These are phyloP conservation scores for Lagopus leucura DNA, from an alignment of 2,113 vertebrate species.

Conservation along the genomic window DNA sequence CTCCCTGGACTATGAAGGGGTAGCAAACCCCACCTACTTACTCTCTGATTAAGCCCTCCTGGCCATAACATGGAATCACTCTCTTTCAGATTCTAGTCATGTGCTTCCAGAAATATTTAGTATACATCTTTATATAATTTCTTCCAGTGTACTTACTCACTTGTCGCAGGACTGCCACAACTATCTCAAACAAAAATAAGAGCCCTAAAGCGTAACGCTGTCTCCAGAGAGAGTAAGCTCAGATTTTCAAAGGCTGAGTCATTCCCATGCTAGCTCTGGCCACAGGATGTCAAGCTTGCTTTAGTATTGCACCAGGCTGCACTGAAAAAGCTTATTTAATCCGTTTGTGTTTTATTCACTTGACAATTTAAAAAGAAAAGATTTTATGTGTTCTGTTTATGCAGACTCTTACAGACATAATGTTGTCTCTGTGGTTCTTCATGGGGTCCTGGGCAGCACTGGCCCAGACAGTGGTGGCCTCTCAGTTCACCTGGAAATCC, in stretches of 20 bases:
- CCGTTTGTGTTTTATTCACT: neutral
- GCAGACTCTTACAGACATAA: neutral
- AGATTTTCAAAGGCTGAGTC: neutral
- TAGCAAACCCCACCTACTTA: neutral
- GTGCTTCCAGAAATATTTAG: neutral
- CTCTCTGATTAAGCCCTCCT: fast-evolving
- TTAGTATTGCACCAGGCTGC: neutral
- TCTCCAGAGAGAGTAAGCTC: neutral
- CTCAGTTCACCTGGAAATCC: neutral
- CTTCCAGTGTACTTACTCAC: neutral
- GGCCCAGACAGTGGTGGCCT: neutral
- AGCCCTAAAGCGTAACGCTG: neutral
- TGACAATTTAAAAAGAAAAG: neutral
- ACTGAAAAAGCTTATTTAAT: neutral
- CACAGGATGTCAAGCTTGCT: slow-evolving; percentile 62
- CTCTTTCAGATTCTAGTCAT: neutral
- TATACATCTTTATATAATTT: neutral
- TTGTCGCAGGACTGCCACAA: neutral
- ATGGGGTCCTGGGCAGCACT: neutral
- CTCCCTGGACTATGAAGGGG: neutral
- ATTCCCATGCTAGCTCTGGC: slow-evolving; percentile 3
- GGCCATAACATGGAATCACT: neutral
- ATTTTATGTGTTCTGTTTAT: neutral
- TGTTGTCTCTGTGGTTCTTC: neutral
- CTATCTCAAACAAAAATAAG: neutral